Conservation (phyloP, 2,888 invertebrate genomes). For the Apamea anceps region DNA sequence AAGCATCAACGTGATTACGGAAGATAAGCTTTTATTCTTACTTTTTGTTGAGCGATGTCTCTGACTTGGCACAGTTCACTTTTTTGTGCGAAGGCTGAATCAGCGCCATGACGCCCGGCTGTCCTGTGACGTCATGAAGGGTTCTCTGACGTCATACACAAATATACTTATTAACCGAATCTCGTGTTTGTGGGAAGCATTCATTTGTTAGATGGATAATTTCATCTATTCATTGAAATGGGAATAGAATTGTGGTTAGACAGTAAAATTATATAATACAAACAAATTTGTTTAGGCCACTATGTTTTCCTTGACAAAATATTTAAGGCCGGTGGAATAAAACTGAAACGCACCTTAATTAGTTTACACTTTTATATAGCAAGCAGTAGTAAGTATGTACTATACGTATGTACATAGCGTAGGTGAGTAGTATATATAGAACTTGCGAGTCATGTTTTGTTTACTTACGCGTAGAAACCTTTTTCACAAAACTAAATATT, state of each 20-base stretch:
- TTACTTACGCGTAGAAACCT: constrained; percentile 8
- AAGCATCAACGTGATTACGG: constrained; percentile 46
- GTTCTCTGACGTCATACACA: constrained; percentile 52
- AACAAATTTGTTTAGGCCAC: constrained; percentile 2
- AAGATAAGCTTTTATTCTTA: constrained; percentile 34
- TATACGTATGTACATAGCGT: no score
- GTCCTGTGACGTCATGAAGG: constrained; percentile 58
- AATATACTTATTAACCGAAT: constrained; percentile 44
- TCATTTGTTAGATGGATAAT: constrained; percentile 37
- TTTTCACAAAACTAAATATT: constrained; percentile 28
- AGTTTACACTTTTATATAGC: neutral
- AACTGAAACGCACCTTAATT: constrained; percentile 6
- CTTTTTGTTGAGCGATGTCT: constrained; percentile 26
- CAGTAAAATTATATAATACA: neutral
- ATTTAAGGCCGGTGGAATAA: neutral
- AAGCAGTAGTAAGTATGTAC: neutral
- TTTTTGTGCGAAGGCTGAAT: constrained; percentile 36
- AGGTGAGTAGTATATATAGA: neutral
- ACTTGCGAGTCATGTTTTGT: constrained; percentile 5
- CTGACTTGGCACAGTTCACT: constrained; percentile 41
- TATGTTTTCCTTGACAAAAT: constrained; percentile 2
- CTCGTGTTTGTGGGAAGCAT: constrained; percentile 34
- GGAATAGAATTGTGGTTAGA: constrained; percentile 16
- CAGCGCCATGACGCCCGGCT: constrained; percentile 52
- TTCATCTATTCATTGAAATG: constrained; percentile 15